These are phyloP conservation scores for Leiothrix lutea DNA, from an alignment of 2,113 vertebrate genomes.

Conservation along the genomic window DNA sequence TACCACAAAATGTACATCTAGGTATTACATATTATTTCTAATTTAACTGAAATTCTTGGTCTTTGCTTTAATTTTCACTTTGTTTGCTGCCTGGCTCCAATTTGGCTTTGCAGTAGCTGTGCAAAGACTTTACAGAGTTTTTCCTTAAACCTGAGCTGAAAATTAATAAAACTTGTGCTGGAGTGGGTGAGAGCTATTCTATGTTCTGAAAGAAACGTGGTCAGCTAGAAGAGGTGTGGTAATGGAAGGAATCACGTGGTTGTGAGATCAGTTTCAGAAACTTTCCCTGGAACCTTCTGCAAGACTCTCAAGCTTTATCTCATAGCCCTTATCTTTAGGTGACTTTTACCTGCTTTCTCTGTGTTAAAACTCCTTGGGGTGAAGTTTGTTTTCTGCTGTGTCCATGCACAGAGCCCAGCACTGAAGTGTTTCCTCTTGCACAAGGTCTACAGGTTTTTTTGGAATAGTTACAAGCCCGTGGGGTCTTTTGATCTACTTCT, in stretches of 20 bases:
- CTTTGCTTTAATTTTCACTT: not conserved
- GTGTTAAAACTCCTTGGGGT: not conserved
- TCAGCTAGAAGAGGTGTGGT: not conserved
- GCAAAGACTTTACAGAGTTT: not conserved
- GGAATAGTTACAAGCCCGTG: not conserved
- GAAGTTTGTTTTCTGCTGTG: not conserved
- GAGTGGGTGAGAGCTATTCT: accelerated
- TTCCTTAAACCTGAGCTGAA: not conserved
- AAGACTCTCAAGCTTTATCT: not conserved
- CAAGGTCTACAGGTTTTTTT: not conserved
- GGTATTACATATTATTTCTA: not conserved
- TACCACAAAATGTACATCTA: not conserved
- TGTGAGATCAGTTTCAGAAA: not conserved
- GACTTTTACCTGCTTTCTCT: not conserved
- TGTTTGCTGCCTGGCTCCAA: not conserved
- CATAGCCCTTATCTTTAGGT: not conserved
- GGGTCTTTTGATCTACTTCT: not conserved
- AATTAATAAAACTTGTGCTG: not conserved
- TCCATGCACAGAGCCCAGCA: not conserved
- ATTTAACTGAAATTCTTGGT: not conserved
- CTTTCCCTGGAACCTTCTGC: not conserved
- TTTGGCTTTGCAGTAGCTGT: not conserved
- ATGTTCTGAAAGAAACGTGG: not conserved
- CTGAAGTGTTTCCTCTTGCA: not conserved
- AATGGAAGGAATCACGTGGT: not conserved